Conservation (phyloP, 2,797 vertebrate species). For the Percopsis omiscomaycus region DNA sequence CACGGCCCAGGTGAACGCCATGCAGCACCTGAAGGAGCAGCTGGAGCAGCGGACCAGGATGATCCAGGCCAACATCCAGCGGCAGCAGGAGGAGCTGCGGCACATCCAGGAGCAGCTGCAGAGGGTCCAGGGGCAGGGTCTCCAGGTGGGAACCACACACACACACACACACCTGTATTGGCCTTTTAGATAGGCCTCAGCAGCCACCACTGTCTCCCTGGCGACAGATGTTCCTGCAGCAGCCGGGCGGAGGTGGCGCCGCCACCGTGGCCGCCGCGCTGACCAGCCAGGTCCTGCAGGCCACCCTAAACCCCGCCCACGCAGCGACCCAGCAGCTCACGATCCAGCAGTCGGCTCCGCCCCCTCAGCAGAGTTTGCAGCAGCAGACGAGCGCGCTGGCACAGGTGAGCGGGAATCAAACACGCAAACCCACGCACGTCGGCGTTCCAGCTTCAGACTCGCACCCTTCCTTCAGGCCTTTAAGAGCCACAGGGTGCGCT, state of each 20-base stretch:
- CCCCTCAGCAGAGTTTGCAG: conserved; percentile 65
- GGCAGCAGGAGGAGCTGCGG: conserved; percentile 83
- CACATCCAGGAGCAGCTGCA: conserved; percentile 88
- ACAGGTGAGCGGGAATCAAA: conserved; percentile 65
- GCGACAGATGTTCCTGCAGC: conserved; percentile 92
- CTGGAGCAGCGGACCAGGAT: conserved; percentile 85
- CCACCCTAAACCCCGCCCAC: conserved; percentile 76
- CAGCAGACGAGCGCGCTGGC: conserved; percentile 62
- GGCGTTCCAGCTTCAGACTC: too few relatives aligned
- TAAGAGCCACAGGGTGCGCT: conserved; percentile 21
- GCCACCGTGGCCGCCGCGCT: conserved; percentile 77
- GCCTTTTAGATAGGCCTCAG: background rate
- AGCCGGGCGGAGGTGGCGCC: conserved; percentile 82
- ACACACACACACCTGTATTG: background rate
- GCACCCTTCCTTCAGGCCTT: background rate
- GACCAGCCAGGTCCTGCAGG: conserved; percentile 86
- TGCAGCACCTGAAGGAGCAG: conserved; percentile 88
- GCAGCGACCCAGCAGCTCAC: conserved; percentile 82
- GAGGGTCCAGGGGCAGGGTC: conserved; percentile 79
- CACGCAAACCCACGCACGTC: conserved; percentile 61
- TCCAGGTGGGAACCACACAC: conserved; percentile 72
- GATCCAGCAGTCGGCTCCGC: conserved; percentile 70
- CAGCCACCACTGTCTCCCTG: conserved; percentile 7
- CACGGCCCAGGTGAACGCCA: conserved; percentile 82
- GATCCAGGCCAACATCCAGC: conserved; percentile 86